These are phyloP conservation scores for Sitophilus oryzae DNA, from an alignment of 1,140 invertebrate species.

Conservation along the genomic window DNA sequence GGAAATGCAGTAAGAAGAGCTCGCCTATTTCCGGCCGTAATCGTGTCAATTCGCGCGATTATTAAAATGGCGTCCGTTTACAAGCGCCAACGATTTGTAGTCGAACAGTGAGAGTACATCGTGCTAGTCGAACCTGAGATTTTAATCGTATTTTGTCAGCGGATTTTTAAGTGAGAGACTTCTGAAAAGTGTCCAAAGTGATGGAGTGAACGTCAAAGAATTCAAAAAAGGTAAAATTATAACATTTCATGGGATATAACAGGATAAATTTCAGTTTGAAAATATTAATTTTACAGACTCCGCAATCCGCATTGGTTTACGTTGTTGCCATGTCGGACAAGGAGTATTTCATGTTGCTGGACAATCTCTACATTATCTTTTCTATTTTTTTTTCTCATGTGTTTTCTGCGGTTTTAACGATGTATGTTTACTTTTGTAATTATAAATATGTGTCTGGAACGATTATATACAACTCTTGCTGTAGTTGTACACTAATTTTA, in stretches of 20 bases:
- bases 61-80: slow-evolving; percentile 36
- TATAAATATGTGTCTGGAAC: too few relatives aligned
- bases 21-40: slow-evolving; percentile 1
- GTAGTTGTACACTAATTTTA: too few relatives aligned
- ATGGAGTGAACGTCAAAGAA: not conserved
- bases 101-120: slow-evolving; percentile 6
- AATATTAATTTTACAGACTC: slow-evolving; percentile 10
- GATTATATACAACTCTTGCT: too few relatives aligned
- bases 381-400: too few relatives aligned
- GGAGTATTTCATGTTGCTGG: too few relatives aligned
- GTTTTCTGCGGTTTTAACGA: too few relatives aligned
- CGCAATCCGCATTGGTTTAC: slow-evolving; percentile 14
- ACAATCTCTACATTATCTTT: too few relatives aligned
- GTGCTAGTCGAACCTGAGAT: not conserved
- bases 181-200: not conserved
- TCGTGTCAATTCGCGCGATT: slow-evolving; percentile 6
- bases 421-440: too few relatives aligned
- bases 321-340: not conserved
- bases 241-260: slow-evolving; percentile 16
- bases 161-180: not conserved
- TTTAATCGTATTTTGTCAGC: not conserved
- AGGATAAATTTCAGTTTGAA: not conserved
- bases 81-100: slow-evolving; percentile 32
- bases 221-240: slow-evolving; percentile 23
- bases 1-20: not conserved